A percentile compares a stretch with the other conserved stretches of the same genome.
Conservation (phyloP, 2,888 invertebrate genomes). For the Phytoseiulus persimilis region DNA sequence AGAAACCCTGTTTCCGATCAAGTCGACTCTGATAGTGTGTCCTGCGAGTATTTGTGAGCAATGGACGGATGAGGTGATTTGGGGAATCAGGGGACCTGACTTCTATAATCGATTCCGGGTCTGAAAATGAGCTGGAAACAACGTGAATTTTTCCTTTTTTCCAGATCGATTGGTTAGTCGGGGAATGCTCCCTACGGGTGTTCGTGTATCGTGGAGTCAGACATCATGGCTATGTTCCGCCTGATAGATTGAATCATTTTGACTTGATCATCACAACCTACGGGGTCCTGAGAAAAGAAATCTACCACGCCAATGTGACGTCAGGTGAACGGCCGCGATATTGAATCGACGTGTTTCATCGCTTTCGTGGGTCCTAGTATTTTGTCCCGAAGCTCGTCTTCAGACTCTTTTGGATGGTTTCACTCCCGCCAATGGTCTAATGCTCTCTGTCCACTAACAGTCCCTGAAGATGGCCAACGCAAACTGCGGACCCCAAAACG, state of each 20-base stretch:
- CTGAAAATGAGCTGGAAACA: neutral
- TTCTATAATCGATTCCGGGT: neutral
- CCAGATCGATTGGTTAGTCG: conserved; percentile 58
- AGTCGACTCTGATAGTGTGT: conserved; percentile 64
- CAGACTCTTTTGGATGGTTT: too few relatives aligned
- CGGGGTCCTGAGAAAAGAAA: conserved; percentile 58
- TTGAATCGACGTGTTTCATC: too few relatives aligned
- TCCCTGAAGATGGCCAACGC: conserved; percentile 47
- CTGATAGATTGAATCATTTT: conserved; percentile 58
- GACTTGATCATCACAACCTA: conserved; percentile 69
- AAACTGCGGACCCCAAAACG: conserved; percentile 57
- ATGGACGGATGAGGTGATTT: conserved; percentile 61
- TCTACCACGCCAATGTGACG: conserved; percentile 57
- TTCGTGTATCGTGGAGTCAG: conserved; percentile 54
- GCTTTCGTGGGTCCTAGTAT: conserved; percentile 22
- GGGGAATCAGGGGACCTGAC: conserved; percentile 46
- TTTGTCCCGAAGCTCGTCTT: too few relatives aligned
- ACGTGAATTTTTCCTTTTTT: neutral
- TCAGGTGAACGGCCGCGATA: conserved; percentile 49
- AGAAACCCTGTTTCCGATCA: neutral
- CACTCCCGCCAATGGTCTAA: too few relatives aligned
- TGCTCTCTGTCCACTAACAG: conserved; percentile 40
- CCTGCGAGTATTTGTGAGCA: conserved; percentile 62
- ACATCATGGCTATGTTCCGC: conserved; percentile 57
- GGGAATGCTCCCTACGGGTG: conserved; percentile 50